Evolutionary conservation across 1,140 invertebrate genomes (phyloP), one percentile per base, ranked within the genome.

Genomic region (Ips nitidus): DNA sequence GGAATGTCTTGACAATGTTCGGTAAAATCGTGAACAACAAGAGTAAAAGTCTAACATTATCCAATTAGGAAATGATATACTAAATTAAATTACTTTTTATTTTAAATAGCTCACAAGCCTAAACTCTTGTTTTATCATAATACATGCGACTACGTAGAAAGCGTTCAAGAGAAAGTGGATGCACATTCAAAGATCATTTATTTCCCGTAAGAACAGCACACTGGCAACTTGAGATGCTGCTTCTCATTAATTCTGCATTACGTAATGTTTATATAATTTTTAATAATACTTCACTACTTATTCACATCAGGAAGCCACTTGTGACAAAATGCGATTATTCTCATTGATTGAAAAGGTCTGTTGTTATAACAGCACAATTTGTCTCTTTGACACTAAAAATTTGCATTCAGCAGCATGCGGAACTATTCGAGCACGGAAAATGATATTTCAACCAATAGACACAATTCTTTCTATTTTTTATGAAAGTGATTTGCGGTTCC

Each of bases 151-250:
- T 50, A 50, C 7, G 43, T 61, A 61, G 59, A 61, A 61, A 61
- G 59, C 47, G 42, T 43, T 41, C 42, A 22, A 2, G 59, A 61
- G 59, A 61, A 61, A 61, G 59, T 61, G 39, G 42, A 36, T 47
- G 59, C 43, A 50, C 59, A 61, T 45, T 50, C 39, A 50, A 61
- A 47, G 59, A 61, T 61, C 43, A 40, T 61, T 61, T 61, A 50
- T 59, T 59, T 59, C 57, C 42, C 57, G 40, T 59, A 40, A 59
- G 52, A 22, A 22, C 22, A 7, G 5, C 52, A 5, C n/a, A 36
- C 8, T 6, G 6, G 37, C 8, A 4, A 8, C 7, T 40, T 58
- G 56, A 38, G 59, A 61, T 61, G 59, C 59, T 61, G 59, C 43
- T 22, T n/a, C 22, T 22, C 22, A 40, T 36, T 56, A 56, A 56